Conservation (phyloP, 1,140 invertebrate species). For the Halyomorpha halys region DNA sequence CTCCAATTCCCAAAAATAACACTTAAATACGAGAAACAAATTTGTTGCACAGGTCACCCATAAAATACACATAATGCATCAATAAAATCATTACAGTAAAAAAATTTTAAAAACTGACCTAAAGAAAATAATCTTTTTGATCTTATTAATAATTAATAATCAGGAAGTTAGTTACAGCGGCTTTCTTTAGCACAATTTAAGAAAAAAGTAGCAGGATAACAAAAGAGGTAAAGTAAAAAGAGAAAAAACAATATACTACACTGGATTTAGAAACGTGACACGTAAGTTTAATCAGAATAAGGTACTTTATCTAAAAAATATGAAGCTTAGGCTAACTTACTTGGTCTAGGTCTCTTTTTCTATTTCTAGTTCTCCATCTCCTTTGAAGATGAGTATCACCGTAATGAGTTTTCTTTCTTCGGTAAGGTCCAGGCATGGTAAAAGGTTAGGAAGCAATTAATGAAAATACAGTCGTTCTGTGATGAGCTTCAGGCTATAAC, state of each 20-base stretch:
- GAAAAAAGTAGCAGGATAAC: constrained; percentile 32
- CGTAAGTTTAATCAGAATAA: no score
- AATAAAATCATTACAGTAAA: no score
- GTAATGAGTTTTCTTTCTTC: constrained; percentile 63
- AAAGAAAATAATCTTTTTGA: no score
- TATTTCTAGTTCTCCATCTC: constrained; percentile 58
- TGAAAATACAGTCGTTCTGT: no score
- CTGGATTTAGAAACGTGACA: not conserved
- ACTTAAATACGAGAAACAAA: no score
- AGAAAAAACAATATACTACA: constrained; percentile 18
- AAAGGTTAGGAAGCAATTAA: not conserved
- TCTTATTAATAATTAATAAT: no score
- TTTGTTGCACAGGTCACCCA: no score
- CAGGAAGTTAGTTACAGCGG: no score
- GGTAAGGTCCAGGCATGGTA: constrained; percentile 39
- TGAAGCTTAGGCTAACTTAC: constrained; percentile 36
- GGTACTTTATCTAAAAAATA: not conserved
- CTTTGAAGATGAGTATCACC: constrained; percentile 67
- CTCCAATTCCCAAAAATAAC: no score
- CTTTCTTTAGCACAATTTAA: constrained; percentile 30
- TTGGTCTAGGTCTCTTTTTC: constrained; percentile 66
- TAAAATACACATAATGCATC: no score
- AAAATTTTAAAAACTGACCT: no score
- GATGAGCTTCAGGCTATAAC: no score
- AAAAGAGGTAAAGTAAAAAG: constrained; percentile 33